Base-by-base conservation (phyloP, 2,888 invertebrate species). In the Julus scandinavius region DNA sequence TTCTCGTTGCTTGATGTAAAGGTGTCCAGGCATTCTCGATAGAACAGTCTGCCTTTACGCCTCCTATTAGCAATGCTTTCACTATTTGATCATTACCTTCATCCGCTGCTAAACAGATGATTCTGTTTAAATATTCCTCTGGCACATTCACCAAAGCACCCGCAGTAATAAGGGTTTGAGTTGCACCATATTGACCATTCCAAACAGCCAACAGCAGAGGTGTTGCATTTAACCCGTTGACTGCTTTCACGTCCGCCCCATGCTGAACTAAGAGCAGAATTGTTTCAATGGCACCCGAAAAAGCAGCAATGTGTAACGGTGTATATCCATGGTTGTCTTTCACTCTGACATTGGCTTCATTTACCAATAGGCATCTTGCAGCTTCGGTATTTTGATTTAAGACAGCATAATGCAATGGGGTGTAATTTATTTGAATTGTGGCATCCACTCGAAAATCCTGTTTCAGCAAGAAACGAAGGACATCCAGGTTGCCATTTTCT, bases 321-420 rank as follows among this genome's bases (percentile, higher is more conserved):
- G 80, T 38, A 29, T 13, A 38, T 1, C 80, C 80, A 80, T 40
- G 94, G 41, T 93, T 93, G 91, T 97, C 97, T 54, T 93, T 92
- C 13, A 93, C 93, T 90, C 96, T 94, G n/a, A 95, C 85, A 85
- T 85, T 11, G 0, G 85, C 85, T n/a, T n/a, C 15, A 9, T 54
- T 11, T 17, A 11, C 85, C 11, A 85, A n/a, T 41, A 85, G 17
- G 49, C 2, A 85, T 85, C 50, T 49, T 17, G 50, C 45, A 13
- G 85, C 85, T 50, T 85, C 85, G 13, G 13, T 11, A 13, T 85
- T 20, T 49, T 17, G 54, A 17, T 38, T 58, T 63, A 49, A 17
- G 1, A 45, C 41, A 17, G 87, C 87, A 58, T 40, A 87, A 58
- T 87, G 87, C 9, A 87, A 72, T 9, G 58, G 63, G 1, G 87